Conservation (phyloP, 2,888 invertebrate species). For the Plebejus argus region DNA sequence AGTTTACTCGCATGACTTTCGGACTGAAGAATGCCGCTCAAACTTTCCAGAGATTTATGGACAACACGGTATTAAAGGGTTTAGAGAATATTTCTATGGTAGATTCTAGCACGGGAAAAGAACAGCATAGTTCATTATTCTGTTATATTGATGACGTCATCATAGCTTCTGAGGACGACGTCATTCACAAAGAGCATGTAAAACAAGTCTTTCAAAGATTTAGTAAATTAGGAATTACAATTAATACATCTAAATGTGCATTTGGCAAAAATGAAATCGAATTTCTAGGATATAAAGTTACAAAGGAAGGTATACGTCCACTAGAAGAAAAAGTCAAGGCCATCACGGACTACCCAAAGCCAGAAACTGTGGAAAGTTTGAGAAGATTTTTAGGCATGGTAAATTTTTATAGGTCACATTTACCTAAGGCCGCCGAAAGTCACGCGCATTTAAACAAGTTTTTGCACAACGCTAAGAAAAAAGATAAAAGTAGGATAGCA, state of each 20-base stretch:
- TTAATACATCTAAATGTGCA: background rate
- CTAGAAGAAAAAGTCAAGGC: constrained; percentile 33
- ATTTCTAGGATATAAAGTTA: constrained; percentile 45
- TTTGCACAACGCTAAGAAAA: constrained; percentile 40
- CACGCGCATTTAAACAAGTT: constrained; percentile 33
- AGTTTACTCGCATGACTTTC: too few relatives aligned
- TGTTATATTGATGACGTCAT: constrained; percentile 2
- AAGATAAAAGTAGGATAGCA: constrained; percentile 41
- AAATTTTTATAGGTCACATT: constrained; percentile 41
- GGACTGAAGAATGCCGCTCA: constrained; percentile 45
- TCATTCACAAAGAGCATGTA: background rate
- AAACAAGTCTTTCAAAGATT: background rate
- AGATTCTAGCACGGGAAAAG: background rate
- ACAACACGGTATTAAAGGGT: constrained; percentile 39
- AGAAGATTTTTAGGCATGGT: constrained; percentile 42
- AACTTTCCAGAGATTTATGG: constrained; percentile 49
- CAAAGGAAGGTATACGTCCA: constrained; percentile 8
- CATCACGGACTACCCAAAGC: constrained; percentile 38
- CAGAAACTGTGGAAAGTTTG: constrained; percentile 38
- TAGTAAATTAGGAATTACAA: background rate
- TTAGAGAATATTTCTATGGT: constrained; percentile 34
- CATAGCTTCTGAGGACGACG: background rate
- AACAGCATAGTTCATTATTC: background rate
- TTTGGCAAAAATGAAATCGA: constrained; percentile 36
- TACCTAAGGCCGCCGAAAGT: constrained; percentile 35